Conservation (phyloP, 2,113 vertebrate species). For the Bubo bubo region DNA sequence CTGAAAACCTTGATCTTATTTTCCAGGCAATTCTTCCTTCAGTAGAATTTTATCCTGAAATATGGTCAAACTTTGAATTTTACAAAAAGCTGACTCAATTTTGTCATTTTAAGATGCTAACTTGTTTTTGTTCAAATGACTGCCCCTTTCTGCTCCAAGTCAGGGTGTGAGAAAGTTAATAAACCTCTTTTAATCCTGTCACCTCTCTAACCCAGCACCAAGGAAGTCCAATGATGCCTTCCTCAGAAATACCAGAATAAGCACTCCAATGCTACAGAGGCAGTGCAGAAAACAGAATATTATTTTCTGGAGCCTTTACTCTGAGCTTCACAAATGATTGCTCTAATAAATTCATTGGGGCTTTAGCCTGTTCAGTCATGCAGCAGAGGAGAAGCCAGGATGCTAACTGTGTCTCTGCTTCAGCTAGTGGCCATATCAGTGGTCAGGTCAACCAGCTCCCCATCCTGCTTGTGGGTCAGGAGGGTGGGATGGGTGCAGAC, state of each 20-base stretch:
- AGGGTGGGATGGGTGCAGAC: fast-evolving
- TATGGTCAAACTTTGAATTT: neutral
- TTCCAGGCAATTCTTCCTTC: neutral
- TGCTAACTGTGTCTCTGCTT: neutral
- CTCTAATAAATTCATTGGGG: neutral
- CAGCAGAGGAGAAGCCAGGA: neutral
- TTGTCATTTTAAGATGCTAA: neutral
- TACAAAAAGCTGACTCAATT: neutral
- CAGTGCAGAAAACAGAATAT: neutral
- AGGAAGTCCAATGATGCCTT: neutral
- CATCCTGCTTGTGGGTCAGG: fast-evolving
- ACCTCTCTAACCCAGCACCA: neutral
- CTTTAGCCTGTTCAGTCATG: neutral
- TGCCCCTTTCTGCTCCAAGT: neutral
- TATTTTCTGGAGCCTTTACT: neutral
- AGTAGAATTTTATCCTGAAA: neutral
- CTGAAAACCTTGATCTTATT: neutral
- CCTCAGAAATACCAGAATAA: neutral
- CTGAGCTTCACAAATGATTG: neutral
- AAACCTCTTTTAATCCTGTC: neutral
- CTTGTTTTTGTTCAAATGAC: neutral
- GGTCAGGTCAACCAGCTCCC: neutral
- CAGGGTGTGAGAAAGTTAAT: neutral
- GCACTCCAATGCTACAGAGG: neutral
- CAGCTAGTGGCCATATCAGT: too few species aligned